Conservation (phyloP, 2,113 vertebrate species). For the Petrocephalus microphthalmus region DNA sequence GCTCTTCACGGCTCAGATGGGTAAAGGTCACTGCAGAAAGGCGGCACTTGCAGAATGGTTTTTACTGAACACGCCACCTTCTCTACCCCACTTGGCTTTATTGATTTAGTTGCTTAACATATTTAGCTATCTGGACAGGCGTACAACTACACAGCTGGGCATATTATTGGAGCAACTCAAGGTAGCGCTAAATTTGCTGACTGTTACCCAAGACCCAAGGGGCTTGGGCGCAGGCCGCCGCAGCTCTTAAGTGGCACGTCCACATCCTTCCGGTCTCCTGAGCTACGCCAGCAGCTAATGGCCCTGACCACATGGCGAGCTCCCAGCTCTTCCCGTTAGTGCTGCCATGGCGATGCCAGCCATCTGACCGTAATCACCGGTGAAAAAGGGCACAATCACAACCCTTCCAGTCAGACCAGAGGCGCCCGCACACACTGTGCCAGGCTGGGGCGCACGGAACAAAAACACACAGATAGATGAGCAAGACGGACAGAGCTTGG, state of each 20-base stretch:
- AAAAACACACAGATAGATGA: not conserved
- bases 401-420: not conserved
- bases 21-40: not conserved
- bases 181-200: not conserved
- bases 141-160: not conserved
- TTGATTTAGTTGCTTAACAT: not conserved
- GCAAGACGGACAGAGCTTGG: not conserved
- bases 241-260: not conserved
- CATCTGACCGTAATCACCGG: not conserved
- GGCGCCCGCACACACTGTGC: not conserved
- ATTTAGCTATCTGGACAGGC: not conserved
- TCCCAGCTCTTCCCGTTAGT: not conserved
- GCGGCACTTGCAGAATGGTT: not conserved
- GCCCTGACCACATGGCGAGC: not conserved
- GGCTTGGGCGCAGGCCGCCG: not conserved
- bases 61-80: not conserved
- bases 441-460: not conserved
- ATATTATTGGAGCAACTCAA: not conserved
- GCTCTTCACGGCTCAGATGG: not conserved
- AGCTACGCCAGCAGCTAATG: not conserved
- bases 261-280: not conserved
- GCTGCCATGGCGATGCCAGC: not conserved
- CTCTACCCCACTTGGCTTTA: not conserved
- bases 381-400: not conserved
- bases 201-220: not conserved